A percentile compares a stretch with the other conserved stretches of the same genome.
phyloP scores from a whole-genome alignment of 2,797 vertebrate species.

The Bradypodion pumilum region DNA sequence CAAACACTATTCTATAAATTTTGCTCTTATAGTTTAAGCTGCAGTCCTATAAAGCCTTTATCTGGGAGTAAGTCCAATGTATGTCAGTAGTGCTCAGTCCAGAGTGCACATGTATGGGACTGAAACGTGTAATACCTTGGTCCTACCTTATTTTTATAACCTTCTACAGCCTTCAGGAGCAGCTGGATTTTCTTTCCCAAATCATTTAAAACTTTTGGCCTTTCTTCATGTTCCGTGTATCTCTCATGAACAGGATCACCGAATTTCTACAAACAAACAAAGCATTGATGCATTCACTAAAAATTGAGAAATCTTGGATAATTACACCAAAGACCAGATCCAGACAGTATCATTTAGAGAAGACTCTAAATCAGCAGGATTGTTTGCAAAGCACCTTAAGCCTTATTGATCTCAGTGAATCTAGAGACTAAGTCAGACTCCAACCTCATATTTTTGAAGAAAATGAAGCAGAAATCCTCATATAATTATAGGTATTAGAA shows the following conservation, averaged over 20 bases:
- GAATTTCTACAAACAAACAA: slow-evolving; percentile 78
- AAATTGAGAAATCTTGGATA: not conserved
- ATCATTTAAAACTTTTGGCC: slow-evolving; percentile 91
- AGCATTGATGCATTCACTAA: not conserved
- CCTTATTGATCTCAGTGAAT: not conserved
- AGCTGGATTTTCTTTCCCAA: slow-evolving; percentile 92
- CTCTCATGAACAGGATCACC: slow-evolving; percentile 91
- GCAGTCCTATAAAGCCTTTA: not conserved
- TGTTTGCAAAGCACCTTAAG: not conserved
- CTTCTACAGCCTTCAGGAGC: slow-evolving; percentile 90
- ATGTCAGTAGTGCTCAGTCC: not conserved
- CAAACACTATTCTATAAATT: not conserved
- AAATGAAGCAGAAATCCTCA: not conserved
- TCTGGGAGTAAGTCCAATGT: not conserved
- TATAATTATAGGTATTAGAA: not conserved
- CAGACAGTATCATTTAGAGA: not conserved
- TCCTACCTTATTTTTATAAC: slow-evolving; percentile 89
- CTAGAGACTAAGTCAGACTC: not conserved
- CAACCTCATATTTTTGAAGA: not conserved
- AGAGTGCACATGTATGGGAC: not conserved
- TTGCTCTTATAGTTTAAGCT: not conserved
- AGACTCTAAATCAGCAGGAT: not conserved
- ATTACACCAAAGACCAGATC: not conserved
- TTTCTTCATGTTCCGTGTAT: slow-evolving; percentile 89
- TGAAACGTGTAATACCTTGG: not conserved